Evolutionary conservation across 1,140 invertebrate genomes (phyloP).

Genomic region (Microplitis demolitor): DNA sequence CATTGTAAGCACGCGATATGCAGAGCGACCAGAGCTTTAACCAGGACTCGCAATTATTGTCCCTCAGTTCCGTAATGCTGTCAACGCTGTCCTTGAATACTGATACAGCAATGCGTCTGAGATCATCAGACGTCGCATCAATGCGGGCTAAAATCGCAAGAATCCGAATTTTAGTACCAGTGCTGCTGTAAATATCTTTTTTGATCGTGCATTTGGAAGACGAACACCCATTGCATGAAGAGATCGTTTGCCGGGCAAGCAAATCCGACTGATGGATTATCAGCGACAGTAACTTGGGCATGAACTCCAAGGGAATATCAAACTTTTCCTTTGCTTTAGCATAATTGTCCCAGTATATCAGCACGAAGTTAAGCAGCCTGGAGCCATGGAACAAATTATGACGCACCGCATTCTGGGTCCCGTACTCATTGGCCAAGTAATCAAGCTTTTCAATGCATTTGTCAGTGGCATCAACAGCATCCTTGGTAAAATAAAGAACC

Average conservation of each 20-base stretch:
- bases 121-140: conserved; percentile 11
- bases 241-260: too few relatives aligned
- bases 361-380: conserved; percentile 29
- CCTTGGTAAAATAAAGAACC: conserved; percentile 18
- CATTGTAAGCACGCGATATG: conserved; percentile 38
- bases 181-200: too few relatives aligned
- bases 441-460: conserved; percentile 11
- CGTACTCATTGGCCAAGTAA: conserved; percentile 24
- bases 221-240: too few relatives aligned
- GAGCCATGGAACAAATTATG: conserved; percentile 8
- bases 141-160: background rate
- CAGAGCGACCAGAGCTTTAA: conserved; percentile 32
- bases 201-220: too few relatives aligned
- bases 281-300: background rate
- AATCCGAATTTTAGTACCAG: too few relatives aligned
- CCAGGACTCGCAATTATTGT: conserved; percentile 27
- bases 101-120: background rate
- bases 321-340: conserved; percentile 3
- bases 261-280: background rate
- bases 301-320: background rate
- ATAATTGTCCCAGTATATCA: conserved; percentile 38
- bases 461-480: conserved; percentile 10
- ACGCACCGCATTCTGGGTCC: conserved; percentile 21
- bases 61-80: background rate
- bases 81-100: background rate